Base-by-base conservation (phyloP, 1,140 invertebrate genomes). In the Scaptomyza pallida region DNA sequence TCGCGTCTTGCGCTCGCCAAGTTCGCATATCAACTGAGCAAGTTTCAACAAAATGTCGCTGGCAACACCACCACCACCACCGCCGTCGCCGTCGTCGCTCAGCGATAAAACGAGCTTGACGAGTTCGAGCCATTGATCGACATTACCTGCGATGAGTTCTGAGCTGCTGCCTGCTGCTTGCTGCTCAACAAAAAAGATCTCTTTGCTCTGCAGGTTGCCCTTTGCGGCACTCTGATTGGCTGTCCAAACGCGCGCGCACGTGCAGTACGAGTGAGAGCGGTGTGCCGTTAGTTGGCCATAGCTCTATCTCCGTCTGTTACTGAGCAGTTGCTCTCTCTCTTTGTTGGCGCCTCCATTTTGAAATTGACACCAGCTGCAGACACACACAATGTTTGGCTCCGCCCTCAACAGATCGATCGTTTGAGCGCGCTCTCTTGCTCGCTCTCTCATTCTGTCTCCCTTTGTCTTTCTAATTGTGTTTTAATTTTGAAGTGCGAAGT, bases 401-500 rank as follows among this genome's bases (percentile, higher is more conserved):
- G 82, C 82, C 82, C 47, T 69, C 72, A 41, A 26, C 6, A 30
- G 13, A 8, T 56, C 30, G 17, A 30, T 64, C 56, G 44, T 57
- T 60, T 17, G 23, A 2, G 43, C 12, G 12, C 33, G 3, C 21
- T 44, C 9, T 51, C 45, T 59, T 13, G 16, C 63, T 47, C n/a
- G n/a, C 21, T 61, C 77, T 54, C 59, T 13, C 37, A 17, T 40
- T 23, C 44, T 50, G 21, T 8, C 45, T n/a, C 56, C 48, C 44
- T 47, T 37, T 45, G 16, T 64, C 44, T 57, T 56, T 50, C 51
- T 88, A 88, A 86, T 88, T 86, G 82, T 72, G 15, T 44, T 78
- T 88, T 89, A 88, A 88, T 88, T 89, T 71, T 88, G 78, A 88
- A 88, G 82, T 88, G 82, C 82, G 82, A 88, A 82, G 82, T 82